Conservation (phyloP, 1,140 invertebrate species). For the Drosophila rhopaloa region DNA sequence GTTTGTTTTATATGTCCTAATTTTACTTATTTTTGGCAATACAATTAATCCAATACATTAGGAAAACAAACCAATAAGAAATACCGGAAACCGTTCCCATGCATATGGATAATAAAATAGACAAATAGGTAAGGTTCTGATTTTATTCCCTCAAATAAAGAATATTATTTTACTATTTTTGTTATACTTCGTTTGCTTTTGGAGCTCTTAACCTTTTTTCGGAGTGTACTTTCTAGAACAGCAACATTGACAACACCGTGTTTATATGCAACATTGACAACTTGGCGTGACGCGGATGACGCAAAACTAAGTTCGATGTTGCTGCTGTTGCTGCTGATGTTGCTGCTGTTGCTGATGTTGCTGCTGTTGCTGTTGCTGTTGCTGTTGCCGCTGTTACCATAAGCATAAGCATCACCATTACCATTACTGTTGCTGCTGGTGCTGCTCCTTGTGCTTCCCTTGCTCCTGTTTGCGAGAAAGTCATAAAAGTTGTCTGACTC, state of each 20-base stretch:
- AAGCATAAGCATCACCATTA: neutral
- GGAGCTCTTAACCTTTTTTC: too few species aligned
- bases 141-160: too few species aligned
- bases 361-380: conserved; percentile 16
- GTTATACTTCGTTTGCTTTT: too few species aligned
- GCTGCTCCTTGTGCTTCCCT: conserved; percentile 5
- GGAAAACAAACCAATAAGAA: too few species aligned
- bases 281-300: conserved; percentile 71
- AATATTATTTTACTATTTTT: neutral
- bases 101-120: too few species aligned
- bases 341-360: neutral
- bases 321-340: conserved; percentile 8
- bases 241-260: conserved; percentile 68
- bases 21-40: too few species aligned
- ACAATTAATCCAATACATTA: too few species aligned
- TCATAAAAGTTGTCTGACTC: conserved; percentile 76
- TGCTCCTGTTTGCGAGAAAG: conserved; percentile 50
- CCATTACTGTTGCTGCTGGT: conserved; percentile 1
- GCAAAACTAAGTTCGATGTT: conserved; percentile 41
- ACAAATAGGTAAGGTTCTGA: too few species aligned
- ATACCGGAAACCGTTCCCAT: too few species aligned
- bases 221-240: neutral
- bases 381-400: neutral
- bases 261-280: conserved; percentile 81
- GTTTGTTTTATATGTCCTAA: too few species aligned